Percentiles rank a stretch among this genome's conserved stretches.
These are phyloP conservation scores for Erethizon dorsatum DNA, from an alignment of 2,797 vertebrate species.

Conservation along the genomic window DNA sequence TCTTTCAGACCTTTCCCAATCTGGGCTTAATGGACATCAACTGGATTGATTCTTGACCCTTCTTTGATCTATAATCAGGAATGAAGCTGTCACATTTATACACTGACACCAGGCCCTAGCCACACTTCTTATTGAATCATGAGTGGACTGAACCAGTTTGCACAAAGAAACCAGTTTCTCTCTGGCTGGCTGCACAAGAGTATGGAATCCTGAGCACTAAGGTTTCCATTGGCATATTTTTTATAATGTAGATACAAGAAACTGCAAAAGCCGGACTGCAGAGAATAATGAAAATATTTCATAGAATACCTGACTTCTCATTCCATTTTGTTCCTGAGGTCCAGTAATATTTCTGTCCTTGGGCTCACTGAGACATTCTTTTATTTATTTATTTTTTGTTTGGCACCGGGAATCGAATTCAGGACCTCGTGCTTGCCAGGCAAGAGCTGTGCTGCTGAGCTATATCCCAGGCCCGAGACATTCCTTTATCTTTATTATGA, in stretches of 20 bases:
- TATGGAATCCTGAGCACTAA: neutral
- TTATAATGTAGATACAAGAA: conserved; percentile 21
- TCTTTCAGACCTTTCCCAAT: neutral
- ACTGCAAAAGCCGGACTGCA: neutral
- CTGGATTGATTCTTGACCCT: neutral
- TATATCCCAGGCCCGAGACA: neutral
- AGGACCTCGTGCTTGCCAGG: no score
- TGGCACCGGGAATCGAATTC: no score
- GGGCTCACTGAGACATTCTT: neutral
- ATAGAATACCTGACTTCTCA: neutral
- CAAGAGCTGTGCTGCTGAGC: no score
- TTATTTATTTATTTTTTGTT: neutral
- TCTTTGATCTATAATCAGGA: conserved; percentile 15
- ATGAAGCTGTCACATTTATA: conserved; percentile 20
- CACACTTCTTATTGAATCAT: neutral
- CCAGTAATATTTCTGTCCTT: conserved; percentile 11
- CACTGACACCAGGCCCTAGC: neutral
- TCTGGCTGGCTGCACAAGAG: neutral
- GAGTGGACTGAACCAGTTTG: neutral
- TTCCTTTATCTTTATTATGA: neutral
- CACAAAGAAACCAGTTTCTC: conserved; percentile 32
- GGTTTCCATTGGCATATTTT: neutral
- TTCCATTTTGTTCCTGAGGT: conserved; percentile 3
- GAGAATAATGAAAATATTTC: conserved; percentile 32
- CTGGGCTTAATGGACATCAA: neutral